Evolutionary conservation across 2,888 invertebrate species (phyloP), one percentile per base, ranked within the genome.

Genomic region (Aquatica leii): DNA sequence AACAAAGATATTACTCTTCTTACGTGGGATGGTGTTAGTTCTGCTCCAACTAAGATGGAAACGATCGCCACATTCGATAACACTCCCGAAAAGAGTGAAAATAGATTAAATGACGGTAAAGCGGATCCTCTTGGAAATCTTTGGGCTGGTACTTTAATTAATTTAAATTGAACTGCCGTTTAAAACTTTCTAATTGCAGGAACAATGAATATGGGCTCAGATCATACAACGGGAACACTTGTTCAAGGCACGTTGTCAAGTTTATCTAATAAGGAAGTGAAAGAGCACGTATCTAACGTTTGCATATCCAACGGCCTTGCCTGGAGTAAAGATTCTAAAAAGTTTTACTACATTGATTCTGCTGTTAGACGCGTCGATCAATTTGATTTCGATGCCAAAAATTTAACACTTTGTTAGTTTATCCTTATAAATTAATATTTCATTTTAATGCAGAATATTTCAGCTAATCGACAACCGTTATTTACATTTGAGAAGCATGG

Each of bases 91-190:
- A 68, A 81, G 31, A 70, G 77, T 1, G 80, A 73, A 3, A 90
- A 90, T 77, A 84, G 91, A 73, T 85, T 93, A 75, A 94, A 94
- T 72, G 93, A 94, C 75, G 93, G 88, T 37, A 94, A 94, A 80
- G 90, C 90, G 41, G 93, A 93, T 77, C 87, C 89, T 8, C 79
- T 81, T 1, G 93, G 93, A 11, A 82, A 91, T 59, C 83, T 94
- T 49, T 93, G 90, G 84, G 88, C 88, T 69, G 91, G 91, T 79
- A 82, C 9, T 24, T 4, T 24, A 24, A 24, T n/a, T 24, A 4
- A 4, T 24, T 24, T 24, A 4, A 4, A 24, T 4, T 24, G 24
- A 4, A 21, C 37, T 41, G n/a, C n/a, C 3, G 15, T 53, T 11
- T 35, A 48, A 56, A 48, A 12, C 4, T 1, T 54, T 14, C n/a